Percentiles rank a stretch among this genome's conserved stretches.
phyloP scores from a whole-genome alignment of 2,888 invertebrate species.

The Rotaria magnacalcarata region DNA sequence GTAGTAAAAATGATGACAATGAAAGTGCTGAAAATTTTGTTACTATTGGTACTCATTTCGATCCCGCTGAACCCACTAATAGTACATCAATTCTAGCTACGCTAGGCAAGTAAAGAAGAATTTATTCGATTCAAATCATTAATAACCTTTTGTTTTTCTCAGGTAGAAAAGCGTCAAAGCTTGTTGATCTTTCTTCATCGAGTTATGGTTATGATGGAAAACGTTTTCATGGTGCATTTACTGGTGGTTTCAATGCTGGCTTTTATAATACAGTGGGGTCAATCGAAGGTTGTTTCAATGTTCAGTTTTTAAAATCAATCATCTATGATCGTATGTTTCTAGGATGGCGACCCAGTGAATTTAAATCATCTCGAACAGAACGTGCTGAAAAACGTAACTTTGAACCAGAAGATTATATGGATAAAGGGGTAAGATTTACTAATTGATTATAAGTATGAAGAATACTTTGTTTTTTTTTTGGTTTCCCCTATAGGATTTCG shows the following conservation, averaged over 20 bases:
- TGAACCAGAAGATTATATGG: slow-evolving; percentile 91
- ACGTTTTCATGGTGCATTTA: slow-evolving; percentile 87
- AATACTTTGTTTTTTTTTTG: slow-evolving; percentile 40
- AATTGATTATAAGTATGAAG: neutral
- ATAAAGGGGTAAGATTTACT: slow-evolving; percentile 70
- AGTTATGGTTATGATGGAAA: slow-evolving; percentile 42
- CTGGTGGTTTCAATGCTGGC: slow-evolving; percentile 94
- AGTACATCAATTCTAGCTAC: slow-evolving; percentile 18
- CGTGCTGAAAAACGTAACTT: slow-evolving; percentile 63
- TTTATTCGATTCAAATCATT: neutral
- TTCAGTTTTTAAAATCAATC: neutral
- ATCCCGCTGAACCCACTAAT: slow-evolving; percentile 25
- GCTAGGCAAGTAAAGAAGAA: neutral
- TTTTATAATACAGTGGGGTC: slow-evolving; percentile 94
- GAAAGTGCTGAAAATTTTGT: slow-evolving; percentile 12
- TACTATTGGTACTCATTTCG: slow-evolving; percentile 19
- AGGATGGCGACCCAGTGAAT: slow-evolving; percentile 80
- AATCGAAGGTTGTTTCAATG: slow-evolving; percentile 65
- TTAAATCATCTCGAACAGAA: slow-evolving; percentile 81
- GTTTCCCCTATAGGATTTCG: slow-evolving; percentile 67
- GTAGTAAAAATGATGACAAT: neutral
- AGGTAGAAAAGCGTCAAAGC: slow-evolving; percentile 29
- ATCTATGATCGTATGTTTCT: slow-evolving; percentile 59
- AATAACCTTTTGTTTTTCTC: neutral
- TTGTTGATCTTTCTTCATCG: neutral